Percentiles rank a stretch among this genome's conserved stretches.
Evolutionary conservation across 2,888 invertebrate genomes (phyloP).

Genomic region (Leptopilina myrica): DNA sequence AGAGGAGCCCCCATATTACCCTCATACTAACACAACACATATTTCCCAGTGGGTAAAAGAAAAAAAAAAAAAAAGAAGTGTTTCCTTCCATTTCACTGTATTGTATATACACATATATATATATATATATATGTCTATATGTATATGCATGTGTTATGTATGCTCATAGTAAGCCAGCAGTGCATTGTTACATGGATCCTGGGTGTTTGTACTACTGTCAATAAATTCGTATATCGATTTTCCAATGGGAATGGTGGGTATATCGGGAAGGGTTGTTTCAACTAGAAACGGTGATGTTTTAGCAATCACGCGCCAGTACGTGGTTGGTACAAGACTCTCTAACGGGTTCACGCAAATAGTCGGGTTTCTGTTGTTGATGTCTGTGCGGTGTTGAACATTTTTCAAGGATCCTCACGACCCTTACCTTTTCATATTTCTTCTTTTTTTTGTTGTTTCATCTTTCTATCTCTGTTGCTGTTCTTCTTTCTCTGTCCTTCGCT

Average conservation of each 20-base stretch:
- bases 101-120: too few species aligned
- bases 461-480: background rate
- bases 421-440: slow-evolving; percentile 43
- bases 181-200: slow-evolving; percentile 26
- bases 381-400: slow-evolving; percentile 62
- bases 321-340: slow-evolving; percentile 26
- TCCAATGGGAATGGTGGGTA: background rate
- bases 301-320: slow-evolving; percentile 30
- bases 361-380: slow-evolving; percentile 37
- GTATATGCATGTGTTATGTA: background rate
- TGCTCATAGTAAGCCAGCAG: background rate
- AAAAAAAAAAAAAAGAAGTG: background rate
- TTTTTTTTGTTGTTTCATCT: slow-evolving; percentile 23
- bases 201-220: slow-evolving; percentile 22
- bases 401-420: slow-evolving; percentile 57
- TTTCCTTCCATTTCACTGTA: slow-evolving; percentile 1
- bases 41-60: background rate
- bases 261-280: slow-evolving; percentile 25
- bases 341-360: slow-evolving; percentile 40
- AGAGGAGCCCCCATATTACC: background rate
- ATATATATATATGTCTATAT: too few species aligned
- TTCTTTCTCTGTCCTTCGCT: too few species aligned
- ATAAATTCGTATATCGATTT: slow-evolving; percentile 31
- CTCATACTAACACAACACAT: slow-evolving; percentile 1
- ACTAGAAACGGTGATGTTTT: slow-evolving; percentile 37